Base-by-base conservation (phyloP, 2,797 vertebrate species). In the Botia kubotai region DNA sequence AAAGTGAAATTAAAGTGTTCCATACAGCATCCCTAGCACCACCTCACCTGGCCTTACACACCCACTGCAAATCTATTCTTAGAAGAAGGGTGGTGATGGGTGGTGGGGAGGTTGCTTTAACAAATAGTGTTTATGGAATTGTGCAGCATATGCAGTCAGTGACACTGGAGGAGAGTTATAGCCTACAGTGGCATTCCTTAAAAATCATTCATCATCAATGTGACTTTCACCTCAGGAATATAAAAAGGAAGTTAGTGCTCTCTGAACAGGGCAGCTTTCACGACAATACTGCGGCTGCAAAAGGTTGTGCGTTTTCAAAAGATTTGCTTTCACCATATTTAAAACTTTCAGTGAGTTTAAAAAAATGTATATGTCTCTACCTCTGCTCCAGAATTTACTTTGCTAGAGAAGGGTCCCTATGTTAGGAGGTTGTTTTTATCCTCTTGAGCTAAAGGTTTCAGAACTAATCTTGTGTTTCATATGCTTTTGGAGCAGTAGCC, bases 401-500 rank as follows among this genome's bases (percentile, higher is more conserved):
- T 82, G 52, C 82, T 62, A 69, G 70, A 63, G n/a, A 71, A 80
- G 69, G 63, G 33, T 75, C 62, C 21, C 72, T 75, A 52, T 70
- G 55, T 65, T 57, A 77, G 57, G 65, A 82, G 71, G 43, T n/a
- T 84, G 79, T 80, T 66, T 66, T 69, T 46, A 16, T 33, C 2
- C 65, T 55, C 65, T 60, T 5, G 75, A 83, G 76, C 70, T 70
- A 79, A 83, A 85, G 85, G 82, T 88, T 83, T 83, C 4, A 0
- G 62, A 48, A 73, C 39, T 72, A 8, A 76, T 85, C 69, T 66
- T 80, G 73, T 87, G 72, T 29, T 87, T 87, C 79, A 80, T 86
- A 82, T 77, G 87, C 88, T 83, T 88, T 87, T 85, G 86, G 82
- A 80, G 87, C 79, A 81, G 57, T 78, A 68, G 81, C 77, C 75